Base-by-base conservation (phyloP, 1,140 invertebrate species). In the Pseudobourletiella spinata region DNA sequence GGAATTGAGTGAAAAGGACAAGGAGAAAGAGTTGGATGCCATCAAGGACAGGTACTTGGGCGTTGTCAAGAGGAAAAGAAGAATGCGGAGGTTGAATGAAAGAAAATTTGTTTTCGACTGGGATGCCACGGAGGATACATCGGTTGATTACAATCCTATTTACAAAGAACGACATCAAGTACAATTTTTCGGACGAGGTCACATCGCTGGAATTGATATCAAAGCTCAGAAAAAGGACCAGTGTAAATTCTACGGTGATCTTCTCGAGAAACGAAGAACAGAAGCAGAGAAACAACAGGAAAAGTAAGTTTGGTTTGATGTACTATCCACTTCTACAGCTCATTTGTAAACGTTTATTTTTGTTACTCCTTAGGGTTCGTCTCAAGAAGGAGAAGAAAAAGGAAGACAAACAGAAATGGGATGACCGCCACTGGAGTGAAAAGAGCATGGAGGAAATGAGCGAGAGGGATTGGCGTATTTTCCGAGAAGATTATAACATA, bases 91-190 rank as follows among this genome's bases (percentile, higher is more conserved):
- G 64, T 76, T 98, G 2, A 99, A 99, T 79, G 97, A 99, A 73
- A 79, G 95, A 3, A 99, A 99, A 78, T 99, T 99, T 82, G 95
- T 99, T 0, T 99, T 99, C 79, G 97, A 99, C 78, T 99, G 97
- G 97, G 97, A 99, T 79, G 93, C 93, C 2, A 86, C 87, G 0
- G 97, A 99, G 76, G 97, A 99, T 71, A 99, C 97, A 0, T 95
- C 92, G 18, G 86, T 88, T 64, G 97, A 99, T 81, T 99, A 99
- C 71, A 99, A 99, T 76, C 83, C 84, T 63, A 78, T 99, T 2
- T 99, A 99, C 71, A 98, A 98, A 52, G 63, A 65, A 28, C 32
- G 61, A 39, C 64, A 71, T 52, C 64, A 78, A 72, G 80, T 89
- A 3, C 97, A 99, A 78, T 98, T 99, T 75, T 99, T 91, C 79